Percentiles rank a stretch among this genome's conserved stretches.
These are phyloP conservation scores for Pteromalus puparum DNA, from an alignment of 1,140 invertebrate species.

Conservation along the genomic window DNA sequence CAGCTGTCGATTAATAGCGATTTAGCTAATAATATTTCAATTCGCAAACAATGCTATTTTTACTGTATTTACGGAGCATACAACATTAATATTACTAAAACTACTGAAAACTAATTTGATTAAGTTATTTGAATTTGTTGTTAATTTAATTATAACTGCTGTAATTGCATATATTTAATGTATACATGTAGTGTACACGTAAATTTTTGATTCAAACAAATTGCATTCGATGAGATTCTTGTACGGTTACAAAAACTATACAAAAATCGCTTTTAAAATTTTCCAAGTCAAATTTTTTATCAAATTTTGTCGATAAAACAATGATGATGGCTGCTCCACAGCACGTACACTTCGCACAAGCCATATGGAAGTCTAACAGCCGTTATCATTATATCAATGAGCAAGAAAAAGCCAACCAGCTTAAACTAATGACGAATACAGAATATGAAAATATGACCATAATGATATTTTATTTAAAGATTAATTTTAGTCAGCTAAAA, in stretches of 20 bases:
- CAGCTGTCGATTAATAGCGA: slow-evolving; percentile 69
- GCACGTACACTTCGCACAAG: slow-evolving; percentile 72
- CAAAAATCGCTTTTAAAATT: background rate
- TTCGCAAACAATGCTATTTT: background rate
- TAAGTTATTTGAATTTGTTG: background rate
- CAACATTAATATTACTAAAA: slow-evolving; percentile 31
- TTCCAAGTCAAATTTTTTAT: background rate
- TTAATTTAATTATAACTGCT: slow-evolving; percentile 29
- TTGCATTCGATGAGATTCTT: background rate
- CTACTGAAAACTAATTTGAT: slow-evolving; percentile 6
- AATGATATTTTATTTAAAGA: slow-evolving; percentile 55
- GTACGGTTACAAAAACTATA: background rate
- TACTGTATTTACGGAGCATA: background rate
- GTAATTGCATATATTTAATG: background rate
- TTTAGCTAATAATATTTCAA: slow-evolving; percentile 43
- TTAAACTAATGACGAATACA: slow-evolving; percentile 73
- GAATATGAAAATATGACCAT: slow-evolving; percentile 66
- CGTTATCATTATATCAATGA: slow-evolving; percentile 65
- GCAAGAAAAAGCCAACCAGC: slow-evolving; percentile 71
- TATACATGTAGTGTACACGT: background rate
- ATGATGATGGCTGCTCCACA: slow-evolving; percentile 71
- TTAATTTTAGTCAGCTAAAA: slow-evolving; percentile 74
- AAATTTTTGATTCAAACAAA: too few relatives aligned
- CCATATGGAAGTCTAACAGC: slow-evolving; percentile 73
- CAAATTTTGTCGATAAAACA: slow-evolving; percentile 34